These are phyloP conservation scores for Phaonia tiefii DNA, from an alignment of 2,888 invertebrate species.

Conservation along the genomic window DNA sequence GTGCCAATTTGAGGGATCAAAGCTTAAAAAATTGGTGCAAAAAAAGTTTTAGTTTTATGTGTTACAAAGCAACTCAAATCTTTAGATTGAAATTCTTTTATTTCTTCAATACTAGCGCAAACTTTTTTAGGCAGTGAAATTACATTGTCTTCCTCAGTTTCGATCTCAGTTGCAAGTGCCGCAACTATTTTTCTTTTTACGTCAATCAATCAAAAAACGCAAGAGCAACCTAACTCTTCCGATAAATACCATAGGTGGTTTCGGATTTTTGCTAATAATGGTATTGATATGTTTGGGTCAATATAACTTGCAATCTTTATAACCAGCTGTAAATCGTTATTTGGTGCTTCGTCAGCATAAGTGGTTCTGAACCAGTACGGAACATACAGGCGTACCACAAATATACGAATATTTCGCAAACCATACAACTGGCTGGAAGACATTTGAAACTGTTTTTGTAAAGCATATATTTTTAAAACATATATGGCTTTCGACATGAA, in stretches of 20 bases:
- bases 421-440: constrained; percentile 38
- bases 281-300: constrained; percentile 22
- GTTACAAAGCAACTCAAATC: too few relatives aligned
- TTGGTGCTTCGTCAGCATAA: constrained; percentile 43
- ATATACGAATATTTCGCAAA: constrained; percentile 23
- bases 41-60: constrained; percentile 26
- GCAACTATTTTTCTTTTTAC: constrained; percentile 4
- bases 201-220: constrained; percentile 18
- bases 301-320: constrained; percentile 41
- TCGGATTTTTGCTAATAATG: constrained; percentile 4
- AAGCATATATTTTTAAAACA: too few relatives aligned
- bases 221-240: constrained; percentile 42
- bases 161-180: constrained; percentile 20
- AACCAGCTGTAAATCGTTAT: constrained; percentile 46
- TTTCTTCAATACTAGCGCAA: constrained; percentile 38
- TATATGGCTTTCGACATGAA: constrained; percentile 32
- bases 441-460: constrained; percentile 34
- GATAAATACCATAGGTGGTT: constrained; percentile 47
- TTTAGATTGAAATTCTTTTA: constrained; percentile 42
- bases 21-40: constrained; percentile 13
- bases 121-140: constrained; percentile 45
- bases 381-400: constrained; percentile 15
- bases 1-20: constrained; percentile 25
- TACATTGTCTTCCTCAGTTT: constrained; percentile 34
- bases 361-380: too few relatives aligned